A percentile compares a stretch with the other conserved stretches of the same genome.
Conservation (phyloP, 2,113 vertebrate genomes). For the Sinocyclocheilus anshuiensis region DNA sequence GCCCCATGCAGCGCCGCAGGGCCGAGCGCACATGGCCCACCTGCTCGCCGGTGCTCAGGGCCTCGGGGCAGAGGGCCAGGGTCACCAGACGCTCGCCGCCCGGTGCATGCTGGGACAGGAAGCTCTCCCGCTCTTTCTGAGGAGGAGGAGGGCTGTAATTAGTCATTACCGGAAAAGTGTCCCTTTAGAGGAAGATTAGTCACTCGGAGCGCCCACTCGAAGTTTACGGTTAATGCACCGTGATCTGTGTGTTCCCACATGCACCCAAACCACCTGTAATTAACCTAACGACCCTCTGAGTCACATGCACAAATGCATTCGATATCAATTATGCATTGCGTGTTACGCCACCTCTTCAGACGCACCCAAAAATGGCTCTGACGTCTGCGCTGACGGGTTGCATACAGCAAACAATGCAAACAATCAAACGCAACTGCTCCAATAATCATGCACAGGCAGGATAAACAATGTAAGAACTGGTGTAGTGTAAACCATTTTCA, state of each 20-base stretch:
- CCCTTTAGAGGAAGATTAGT: neutral
- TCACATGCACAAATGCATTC: neutral
- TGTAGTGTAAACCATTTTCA: too few species aligned
- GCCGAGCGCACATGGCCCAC: conserved; percentile 70
- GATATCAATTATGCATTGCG: neutral
- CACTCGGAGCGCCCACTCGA: neutral
- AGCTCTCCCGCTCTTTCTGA: conserved; percentile 73
- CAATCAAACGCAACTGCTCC: too few species aligned
- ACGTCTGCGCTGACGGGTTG: too few species aligned
- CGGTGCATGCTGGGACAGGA: conserved; percentile 64
- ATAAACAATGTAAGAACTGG: too few species aligned
- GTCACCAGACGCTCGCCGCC: conserved; percentile 67
- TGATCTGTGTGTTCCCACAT: too few species aligned
- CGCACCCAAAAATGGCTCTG: too few species aligned
- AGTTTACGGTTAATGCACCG: neutral
- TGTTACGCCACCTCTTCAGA: too few species aligned
- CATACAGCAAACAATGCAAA: too few species aligned
- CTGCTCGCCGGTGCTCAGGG: conserved; percentile 61
- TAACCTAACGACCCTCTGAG: neutral
- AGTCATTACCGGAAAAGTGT: conserved; percentile 18
- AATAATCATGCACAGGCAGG: too few species aligned
- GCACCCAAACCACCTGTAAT: neutral
- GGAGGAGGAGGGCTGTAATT: neutral
- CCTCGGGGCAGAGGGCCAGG: conserved; percentile 53
- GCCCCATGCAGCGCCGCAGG: conserved; percentile 71